Base-by-base conservation (phyloP, 1,140 invertebrate genomes). In the Babylonia areolata region DNA sequence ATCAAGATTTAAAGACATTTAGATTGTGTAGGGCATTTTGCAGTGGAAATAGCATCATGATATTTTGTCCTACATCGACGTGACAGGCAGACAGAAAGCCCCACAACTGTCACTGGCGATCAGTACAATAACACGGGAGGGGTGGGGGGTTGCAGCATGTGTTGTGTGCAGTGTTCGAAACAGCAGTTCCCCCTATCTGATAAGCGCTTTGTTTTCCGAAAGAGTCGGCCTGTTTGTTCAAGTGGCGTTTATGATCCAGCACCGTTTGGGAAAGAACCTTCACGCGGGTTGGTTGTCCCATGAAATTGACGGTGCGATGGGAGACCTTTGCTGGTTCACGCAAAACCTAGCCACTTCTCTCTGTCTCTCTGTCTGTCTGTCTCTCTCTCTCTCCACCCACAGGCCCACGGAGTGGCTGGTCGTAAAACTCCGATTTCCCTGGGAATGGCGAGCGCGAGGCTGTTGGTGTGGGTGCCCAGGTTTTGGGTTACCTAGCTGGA, bases 401-500 rank as follows among this genome's bases (percentile, higher is more conserved):
- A 17, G 6, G 17, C 6, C 17, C 58, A 31, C n/a, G 71, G 71
- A 12, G 31, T 33, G 71, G n/a, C 2, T 40, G 73, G 37, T 77
- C 73, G 73, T 77, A 39, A 77, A 77, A 77, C 37, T 40, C 35
- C n/a, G 69, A 37, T 73, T 73, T 77, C 17, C 3, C 73, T 37
- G 6, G 35, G 73, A 39, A 77, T 77, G 39, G 15, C 39, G 35
- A 77, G 31, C 39, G 42, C n/a, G 2, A 40, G 78, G 31, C n/a
- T 15, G 6, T 80, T 80, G 42, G 42, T 23, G 42, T 51, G 42
- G 42, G 78, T 51, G 78, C 39, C 6, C 28, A 40, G 33, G 78
- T 80, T 46, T 80, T 51, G 35, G 28, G 78, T 80, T 80, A 80
- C 78, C 78, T 54, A 9, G 3, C 3, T 46, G 78, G 46, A 80